These are phyloP conservation scores for Pampusana beccarii DNA, from an alignment of 2,113 vertebrate species.

Conservation along the genomic window DNA sequence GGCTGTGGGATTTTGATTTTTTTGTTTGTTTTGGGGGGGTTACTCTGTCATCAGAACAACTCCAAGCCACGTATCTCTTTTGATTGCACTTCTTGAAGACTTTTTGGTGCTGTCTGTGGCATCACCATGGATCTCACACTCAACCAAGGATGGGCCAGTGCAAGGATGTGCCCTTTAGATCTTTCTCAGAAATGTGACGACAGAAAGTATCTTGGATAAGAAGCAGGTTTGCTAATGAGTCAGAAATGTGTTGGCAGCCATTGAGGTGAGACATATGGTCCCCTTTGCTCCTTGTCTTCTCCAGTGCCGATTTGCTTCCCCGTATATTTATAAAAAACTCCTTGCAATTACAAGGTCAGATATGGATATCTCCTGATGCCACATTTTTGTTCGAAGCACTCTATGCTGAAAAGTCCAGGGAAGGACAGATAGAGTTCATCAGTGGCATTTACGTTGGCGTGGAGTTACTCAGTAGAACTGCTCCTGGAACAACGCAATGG, in stretches of 20 bases:
- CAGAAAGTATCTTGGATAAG: neutral
- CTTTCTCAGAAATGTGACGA: neutral
- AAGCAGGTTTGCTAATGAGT: neutral
- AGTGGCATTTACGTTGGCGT: neutral
- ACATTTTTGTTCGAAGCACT: neutral
- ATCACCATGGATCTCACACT: neutral
- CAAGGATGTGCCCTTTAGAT: neutral
- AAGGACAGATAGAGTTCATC: neutral
- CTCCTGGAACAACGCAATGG: neutral
- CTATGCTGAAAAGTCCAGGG: neutral
- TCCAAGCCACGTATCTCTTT: neutral
- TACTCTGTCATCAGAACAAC: neutral
- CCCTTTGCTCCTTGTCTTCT: neutral
- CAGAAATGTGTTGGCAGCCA: neutral
- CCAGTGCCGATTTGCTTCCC: neutral
- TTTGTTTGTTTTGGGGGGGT: neutral
- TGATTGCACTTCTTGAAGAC: neutral
- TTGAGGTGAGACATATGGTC: neutral
- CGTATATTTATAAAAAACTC: neutral
- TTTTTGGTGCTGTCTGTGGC: neutral
- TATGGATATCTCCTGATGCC: neutral
- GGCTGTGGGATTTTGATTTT: neutral
- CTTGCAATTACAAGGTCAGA: neutral
- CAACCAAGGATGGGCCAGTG: neutral
- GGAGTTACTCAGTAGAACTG: neutral